Conservation (phyloP, 2,888 invertebrate genomes). For the Boloria euphrosyne region DNA sequence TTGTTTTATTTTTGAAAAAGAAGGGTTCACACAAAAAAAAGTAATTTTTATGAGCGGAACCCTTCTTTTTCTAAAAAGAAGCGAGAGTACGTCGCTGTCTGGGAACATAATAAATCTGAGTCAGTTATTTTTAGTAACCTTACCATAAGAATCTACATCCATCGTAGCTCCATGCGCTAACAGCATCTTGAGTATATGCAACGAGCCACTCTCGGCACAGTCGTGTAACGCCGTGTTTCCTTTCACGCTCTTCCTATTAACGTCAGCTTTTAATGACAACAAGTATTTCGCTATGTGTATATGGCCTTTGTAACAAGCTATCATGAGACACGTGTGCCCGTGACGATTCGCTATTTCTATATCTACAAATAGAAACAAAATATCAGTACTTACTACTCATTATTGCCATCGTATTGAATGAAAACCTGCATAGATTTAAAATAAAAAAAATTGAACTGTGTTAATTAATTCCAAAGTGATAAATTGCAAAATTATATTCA, state of each 20-base stretch:
- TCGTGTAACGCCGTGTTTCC: constrained; percentile 99
- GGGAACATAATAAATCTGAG: no score
- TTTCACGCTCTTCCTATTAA: constrained; percentile 95
- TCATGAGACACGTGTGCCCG: constrained; percentile 99
- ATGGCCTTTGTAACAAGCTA: constrained; percentile 98
- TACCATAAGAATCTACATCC: constrained; percentile 96
- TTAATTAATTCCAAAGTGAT: no score
- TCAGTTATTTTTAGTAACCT: constrained; percentile 43
- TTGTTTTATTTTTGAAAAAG: no score
- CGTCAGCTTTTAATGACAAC: constrained; percentile 92
- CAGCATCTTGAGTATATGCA: constrained; percentile 95
- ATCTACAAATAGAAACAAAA: constrained; percentile 79
- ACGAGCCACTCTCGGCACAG: constrained; percentile 97
- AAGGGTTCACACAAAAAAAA: no score
- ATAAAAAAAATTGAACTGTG: no score
- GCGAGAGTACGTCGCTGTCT: no score
- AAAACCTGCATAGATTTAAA: no score
- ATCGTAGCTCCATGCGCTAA: constrained; percentile 94
- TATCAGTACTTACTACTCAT: no score
- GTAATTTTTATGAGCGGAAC: no score
- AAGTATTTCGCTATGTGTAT: constrained; percentile 94
- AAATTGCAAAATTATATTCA: no score
- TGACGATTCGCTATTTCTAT: constrained; percentile 97
- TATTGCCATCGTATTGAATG: no score
- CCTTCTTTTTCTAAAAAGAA: no score